Evolutionary conservation across 1,140 invertebrate genomes (phyloP).

Genomic region (Hypsibius dujardini): DNA sequence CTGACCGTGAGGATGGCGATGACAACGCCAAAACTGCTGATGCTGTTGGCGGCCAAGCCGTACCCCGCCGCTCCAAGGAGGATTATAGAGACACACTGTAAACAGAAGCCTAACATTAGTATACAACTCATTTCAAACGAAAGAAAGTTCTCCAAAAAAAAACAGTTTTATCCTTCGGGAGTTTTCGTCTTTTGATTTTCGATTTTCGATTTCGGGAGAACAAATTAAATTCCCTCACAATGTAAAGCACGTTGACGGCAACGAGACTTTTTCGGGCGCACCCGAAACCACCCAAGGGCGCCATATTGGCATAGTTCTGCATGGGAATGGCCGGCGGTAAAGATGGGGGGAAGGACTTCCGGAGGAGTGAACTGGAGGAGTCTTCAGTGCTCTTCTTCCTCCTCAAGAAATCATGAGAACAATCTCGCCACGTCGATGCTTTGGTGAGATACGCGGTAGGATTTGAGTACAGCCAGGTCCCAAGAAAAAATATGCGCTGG

Average conservation of each 20-base stretch:
- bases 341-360: no score
- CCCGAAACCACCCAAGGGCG: constrained; percentile 65
- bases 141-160: not conserved
- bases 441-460: no score
- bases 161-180: constrained; percentile 1
- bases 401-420: no score
- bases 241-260: constrained; percentile 68
- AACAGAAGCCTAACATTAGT: constrained; percentile 29
- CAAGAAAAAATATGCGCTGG: no score
- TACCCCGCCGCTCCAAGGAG: constrained; percentile 77
- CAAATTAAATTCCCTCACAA: no score
- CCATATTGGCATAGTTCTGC: no score
- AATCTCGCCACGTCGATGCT: no score
- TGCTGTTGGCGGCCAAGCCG: constrained; percentile 53
- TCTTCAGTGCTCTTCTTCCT: no score
- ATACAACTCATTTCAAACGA: not conserved
- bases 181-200: not conserved
- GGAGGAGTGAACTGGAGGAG: no score
- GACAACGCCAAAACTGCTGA: constrained; percentile 72
- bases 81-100: constrained; percentile 69
- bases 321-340: no score
- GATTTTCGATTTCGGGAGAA: no score
- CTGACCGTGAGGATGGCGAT: constrained; percentile 83
- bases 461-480: no score
- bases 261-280: constrained; percentile 77